phyloP scores from a whole-genome alignment of 2,113 vertebrate genomes.

The Tinamus guttatus region DNA sequence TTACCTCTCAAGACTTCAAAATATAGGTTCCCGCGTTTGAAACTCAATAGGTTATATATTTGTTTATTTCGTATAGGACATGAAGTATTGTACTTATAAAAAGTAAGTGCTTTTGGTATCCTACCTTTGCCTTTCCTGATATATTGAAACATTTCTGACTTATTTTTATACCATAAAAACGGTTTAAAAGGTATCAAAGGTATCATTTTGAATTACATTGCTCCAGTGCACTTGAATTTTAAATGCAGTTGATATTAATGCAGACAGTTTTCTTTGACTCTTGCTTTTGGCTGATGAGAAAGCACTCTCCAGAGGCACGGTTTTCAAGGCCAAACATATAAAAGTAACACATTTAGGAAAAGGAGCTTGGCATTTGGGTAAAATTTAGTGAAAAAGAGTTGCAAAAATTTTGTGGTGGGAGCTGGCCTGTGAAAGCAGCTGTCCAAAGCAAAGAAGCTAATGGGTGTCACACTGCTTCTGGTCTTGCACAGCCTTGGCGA shows the following conservation, averaged over 20 bases:
- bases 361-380: neutral
- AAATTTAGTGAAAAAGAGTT: neutral
- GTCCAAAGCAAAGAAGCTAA: neutral
- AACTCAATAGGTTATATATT: neutral
- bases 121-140: neutral
- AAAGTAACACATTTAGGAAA: neutral
- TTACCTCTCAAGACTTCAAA: neutral
- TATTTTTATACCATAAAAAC: neutral
- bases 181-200: neutral
- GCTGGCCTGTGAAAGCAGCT: fast-evolving
- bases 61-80: neutral
- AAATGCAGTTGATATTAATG: fast-evolving
- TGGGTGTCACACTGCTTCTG: neutral
- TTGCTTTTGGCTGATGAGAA: fast-evolving
- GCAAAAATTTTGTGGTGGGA: neutral
- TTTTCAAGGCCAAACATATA: neutral
- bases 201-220: neutral
- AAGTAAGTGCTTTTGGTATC: neutral
- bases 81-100: neutral
- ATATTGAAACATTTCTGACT: neutral
- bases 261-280: neutral
- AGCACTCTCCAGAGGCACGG: neutral
- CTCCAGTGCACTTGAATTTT: neutral
- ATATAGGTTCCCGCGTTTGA: neutral
- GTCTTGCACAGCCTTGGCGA: neutral